Evolutionary conservation across 2,797 vertebrate species (phyloP).

Genomic region (Holocentrus rufus): DNA sequence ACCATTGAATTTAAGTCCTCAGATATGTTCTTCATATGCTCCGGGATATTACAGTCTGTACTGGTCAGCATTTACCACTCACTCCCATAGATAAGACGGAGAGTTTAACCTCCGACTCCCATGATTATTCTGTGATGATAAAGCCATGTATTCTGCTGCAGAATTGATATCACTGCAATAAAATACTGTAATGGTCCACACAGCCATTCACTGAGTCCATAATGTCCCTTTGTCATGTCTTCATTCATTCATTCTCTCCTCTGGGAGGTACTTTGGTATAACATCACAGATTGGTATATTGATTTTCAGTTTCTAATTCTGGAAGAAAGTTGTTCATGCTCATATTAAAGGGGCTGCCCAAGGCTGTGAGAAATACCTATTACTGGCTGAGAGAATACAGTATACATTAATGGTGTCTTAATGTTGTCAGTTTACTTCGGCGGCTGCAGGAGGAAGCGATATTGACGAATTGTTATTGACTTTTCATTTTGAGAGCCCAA

Average conservation of each 20-base stretch:
- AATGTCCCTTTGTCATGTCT: neutral
- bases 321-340: too few relatives aligned
- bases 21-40: conserved; percentile 7
- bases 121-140: too few relatives aligned
- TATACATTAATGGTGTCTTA: conserved; percentile 21
- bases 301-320: neutral
- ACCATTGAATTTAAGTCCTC: conserved; percentile 18
- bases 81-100: neutral
- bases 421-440: conserved; percentile 14
- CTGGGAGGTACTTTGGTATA: too few relatives aligned
- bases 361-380: too few relatives aligned
- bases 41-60: neutral
- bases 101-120: neutral
- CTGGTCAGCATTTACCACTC: conserved; percentile 22
- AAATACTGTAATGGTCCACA: neutral
- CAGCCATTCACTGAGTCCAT: neutral
- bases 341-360: too few relatives aligned
- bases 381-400: neutral
- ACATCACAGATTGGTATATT: neutral
- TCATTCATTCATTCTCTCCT: neutral
- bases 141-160: neutral
- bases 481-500: conserved; percentile 18
- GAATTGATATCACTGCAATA: neutral
- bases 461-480: conserved; percentile 25
- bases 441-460: neutral